Percentiles rank a stretch among this genome's conserved stretches.
Conservation (phyloP, 2,888 invertebrate species). For the Ichneumon xanthorius region DNA sequence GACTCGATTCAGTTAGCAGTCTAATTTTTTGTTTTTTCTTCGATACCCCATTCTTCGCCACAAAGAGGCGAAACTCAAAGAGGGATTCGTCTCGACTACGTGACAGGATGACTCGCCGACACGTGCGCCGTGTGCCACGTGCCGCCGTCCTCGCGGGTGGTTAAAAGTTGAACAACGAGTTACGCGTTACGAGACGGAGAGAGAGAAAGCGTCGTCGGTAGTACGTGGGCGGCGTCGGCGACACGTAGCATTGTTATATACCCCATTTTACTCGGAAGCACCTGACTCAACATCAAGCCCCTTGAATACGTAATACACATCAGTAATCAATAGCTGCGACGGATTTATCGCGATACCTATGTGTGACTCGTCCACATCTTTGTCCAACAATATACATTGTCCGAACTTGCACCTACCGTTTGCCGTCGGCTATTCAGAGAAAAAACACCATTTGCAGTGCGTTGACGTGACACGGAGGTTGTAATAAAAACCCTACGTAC, state of each 20-base stretch:
- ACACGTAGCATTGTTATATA: slow-evolving; percentile 56
- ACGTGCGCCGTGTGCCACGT: slow-evolving; percentile 43
- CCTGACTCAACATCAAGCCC: slow-evolving; percentile 60
- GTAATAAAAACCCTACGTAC: neutral
- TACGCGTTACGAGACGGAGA: slow-evolving; percentile 48
- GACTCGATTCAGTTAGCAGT: neutral
- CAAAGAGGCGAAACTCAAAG: neutral
- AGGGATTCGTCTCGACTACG: slow-evolving; percentile 42
- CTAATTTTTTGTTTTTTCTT: slow-evolving; percentile 17
- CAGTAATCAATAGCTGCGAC: slow-evolving; percentile 51
- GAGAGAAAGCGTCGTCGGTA: slow-evolving; percentile 11
- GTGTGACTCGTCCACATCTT: slow-evolving; percentile 6
- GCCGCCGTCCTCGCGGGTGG: slow-evolving; percentile 54
- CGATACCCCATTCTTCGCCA: neutral
- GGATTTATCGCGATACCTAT: slow-evolving; percentile 13
- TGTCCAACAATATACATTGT: slow-evolving; percentile 31
- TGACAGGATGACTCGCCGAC: slow-evolving; percentile 65
- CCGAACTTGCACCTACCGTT: neutral
- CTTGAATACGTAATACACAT: slow-evolving; percentile 58
- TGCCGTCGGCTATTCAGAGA: slow-evolving; percentile 6
- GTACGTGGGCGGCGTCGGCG: slow-evolving; percentile 56
- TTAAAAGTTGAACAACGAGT: slow-evolving; percentile 58
- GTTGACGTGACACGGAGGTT: neutral
- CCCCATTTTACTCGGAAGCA: slow-evolving; percentile 47
- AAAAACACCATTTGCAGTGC: neutral